A percentile compares a stretch with the other conserved stretches of the same genome.
phyloP scores from a whole-genome alignment of 30 jellyfish, hydroid and myxozoan species.

The Sanderia malayensis region DNA sequence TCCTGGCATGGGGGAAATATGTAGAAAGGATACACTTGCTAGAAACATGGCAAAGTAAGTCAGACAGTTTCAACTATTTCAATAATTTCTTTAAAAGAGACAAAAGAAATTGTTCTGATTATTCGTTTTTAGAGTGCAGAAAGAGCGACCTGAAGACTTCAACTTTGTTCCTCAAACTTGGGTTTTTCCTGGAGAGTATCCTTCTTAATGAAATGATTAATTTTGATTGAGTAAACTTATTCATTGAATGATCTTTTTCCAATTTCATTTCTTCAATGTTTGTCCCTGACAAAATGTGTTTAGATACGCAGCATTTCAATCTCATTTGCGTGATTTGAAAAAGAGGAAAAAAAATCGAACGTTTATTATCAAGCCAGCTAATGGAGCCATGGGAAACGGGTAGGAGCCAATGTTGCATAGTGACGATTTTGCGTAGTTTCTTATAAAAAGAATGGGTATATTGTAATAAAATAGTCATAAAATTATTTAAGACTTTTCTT shows the following conservation, averaged over 20 bases:
- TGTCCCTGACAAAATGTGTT: background rate
- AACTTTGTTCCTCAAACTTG: conserved; percentile 77
- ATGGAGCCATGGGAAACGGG: conserved; percentile 96
- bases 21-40: conserved; percentile 76
- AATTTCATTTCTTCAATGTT: background rate
- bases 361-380: conserved; percentile 73
- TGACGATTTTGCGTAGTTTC: no score
- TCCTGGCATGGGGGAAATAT: conserved; percentile 86
- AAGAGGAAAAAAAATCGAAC: conserved; percentile 61
- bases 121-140: conserved; percentile 43
- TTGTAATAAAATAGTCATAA: no score
- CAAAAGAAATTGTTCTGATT: no score
- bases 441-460: no score
- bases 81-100: no score
- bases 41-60: conserved; percentile 74
- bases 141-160: conserved; percentile 61
- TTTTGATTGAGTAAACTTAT: no score
- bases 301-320: conserved; percentile 68
- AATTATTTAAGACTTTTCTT: no score
- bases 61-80: no score
- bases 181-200: conserved; percentile 91
- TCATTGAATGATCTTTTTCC: background rate
- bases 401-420: no score
- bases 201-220: conserved; percentile 1
- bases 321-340: conserved; percentile 51